Base-by-base conservation (phyloP, 1,140 invertebrate genomes). In the Heterodera schachtii region DNA sequence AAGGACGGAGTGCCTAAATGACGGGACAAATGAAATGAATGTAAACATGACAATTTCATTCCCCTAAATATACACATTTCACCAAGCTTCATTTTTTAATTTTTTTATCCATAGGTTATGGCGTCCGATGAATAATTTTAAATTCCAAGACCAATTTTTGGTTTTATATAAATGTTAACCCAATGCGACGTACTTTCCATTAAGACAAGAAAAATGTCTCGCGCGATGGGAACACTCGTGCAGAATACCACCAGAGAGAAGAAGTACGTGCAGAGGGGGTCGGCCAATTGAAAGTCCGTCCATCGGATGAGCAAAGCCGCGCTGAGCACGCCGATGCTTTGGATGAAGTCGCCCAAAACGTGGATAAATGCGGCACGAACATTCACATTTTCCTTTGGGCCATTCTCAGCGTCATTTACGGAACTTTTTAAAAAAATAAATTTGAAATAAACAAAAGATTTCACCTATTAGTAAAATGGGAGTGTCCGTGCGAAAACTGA, bases 201-300 rank as follows among this genome's bases (percentile, higher is more conserved):
- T 3, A 82, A 47, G 11, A 76, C 82, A 13, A 57, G 70, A 11
- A 82, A 49, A 83, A 84, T 74, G 75, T 82, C 81, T 2, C 46
- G 67, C n/a, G 83, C 67, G 6, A 82, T 46, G 1, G 80, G 82
- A 2, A 82, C 46, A 49, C 57, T 82, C 11, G 81, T 82, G 80
- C 66, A 70, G 8, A 99, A 92, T 16, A 99, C 97, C 85, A 99
- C 92, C 21, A 98, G 89, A 1, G 96, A 98, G 91, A 99, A 99
- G 3, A 98, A 87, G 91, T 98, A 98, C 3, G 97, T 99, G 90
- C 97, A 99, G 90, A 99, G 97, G 16, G 97, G 97, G 92, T 99
- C 97, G 9, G 96, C 94, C 78, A 99, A 93, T 79, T 92, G 31
- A 47, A 73, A 81, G 49, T 69, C 3, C 43, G 71, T 66, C 16